Percentiles rank a stretch among this genome's conserved stretches.
These are phyloP conservation scores for Dryococelus australis DNA, from an alignment of 2,888 invertebrate species.

Conservation along the genomic window DNA sequence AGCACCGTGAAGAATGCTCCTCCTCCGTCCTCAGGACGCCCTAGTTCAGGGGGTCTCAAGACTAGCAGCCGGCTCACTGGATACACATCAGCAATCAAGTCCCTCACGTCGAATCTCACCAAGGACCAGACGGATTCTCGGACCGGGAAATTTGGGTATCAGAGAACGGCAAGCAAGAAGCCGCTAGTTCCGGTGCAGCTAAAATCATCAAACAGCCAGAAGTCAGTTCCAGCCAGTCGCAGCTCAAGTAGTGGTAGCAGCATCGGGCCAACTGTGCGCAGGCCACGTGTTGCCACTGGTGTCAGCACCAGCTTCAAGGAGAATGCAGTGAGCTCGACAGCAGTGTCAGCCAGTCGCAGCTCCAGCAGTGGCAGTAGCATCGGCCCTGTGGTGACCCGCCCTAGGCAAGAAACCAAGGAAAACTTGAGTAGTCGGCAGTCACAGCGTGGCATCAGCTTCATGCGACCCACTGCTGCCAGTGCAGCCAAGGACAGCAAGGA, in stretches of 20 bases:
- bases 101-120: conserved; percentile 57
- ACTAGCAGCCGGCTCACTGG: conserved; percentile 54
- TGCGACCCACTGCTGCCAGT: conserved; percentile 88
- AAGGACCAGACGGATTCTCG: conserved; percentile 42
- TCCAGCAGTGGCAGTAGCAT: conserved; percentile 61
- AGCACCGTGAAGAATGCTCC: conserved; percentile 79
- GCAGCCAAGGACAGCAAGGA: conserved; percentile 69
- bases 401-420: conserved; percentile 36
- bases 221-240: conserved; percentile 63
- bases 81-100: conserved; percentile 63
- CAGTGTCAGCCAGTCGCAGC: conserved; percentile 62
- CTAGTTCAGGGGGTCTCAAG: conserved; percentile 36
- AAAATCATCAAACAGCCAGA: conserved; percentile 46
- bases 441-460: conserved; percentile 70
- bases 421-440: conserved; percentile 55
- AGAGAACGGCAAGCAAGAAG: conserved; percentile 48
- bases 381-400: conserved; percentile 52
- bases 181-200: conserved; percentile 51
- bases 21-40: conserved; percentile 57
- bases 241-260: conserved; percentile 68
- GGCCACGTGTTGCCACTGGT: conserved; percentile 48
- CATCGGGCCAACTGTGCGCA: conserved; percentile 55
- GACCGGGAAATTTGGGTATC: conserved; percentile 35
- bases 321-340: conserved; percentile 47
- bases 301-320: conserved; percentile 61